Conservation (phyloP, 2,888 invertebrate species). For the Phengaris alcon region DNA sequence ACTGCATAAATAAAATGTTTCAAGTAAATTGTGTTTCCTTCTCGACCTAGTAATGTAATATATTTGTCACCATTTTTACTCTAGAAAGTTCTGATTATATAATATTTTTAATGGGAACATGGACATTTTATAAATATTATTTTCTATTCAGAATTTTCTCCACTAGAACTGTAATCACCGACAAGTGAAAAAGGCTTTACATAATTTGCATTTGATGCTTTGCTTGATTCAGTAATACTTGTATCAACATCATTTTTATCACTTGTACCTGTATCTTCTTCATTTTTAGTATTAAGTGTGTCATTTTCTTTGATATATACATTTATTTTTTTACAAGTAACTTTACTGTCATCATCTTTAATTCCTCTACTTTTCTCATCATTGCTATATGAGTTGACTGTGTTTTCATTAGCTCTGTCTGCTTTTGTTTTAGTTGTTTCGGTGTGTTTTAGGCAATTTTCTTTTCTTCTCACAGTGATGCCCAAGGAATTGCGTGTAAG, state of each 20-base stretch:
- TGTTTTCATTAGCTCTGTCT: constrained; percentile 25
- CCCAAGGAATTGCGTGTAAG: constrained; percentile 64
- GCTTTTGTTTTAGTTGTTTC: constrained; percentile 30
- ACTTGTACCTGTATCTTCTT: not conserved
- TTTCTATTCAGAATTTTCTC: constrained; percentile 52
- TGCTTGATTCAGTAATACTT: not conserved
- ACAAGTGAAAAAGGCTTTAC: constrained; percentile 49
- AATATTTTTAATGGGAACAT: no score
- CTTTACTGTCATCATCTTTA: constrained; percentile 29
- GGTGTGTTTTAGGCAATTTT: constrained; percentile 33
- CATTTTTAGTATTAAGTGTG: not conserved
- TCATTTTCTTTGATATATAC: not conserved
- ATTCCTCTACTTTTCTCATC: not conserved
- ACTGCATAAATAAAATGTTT: constrained; percentile 40
- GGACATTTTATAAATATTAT: not conserved
- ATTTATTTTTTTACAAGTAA: constrained; percentile 24
- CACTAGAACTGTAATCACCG: constrained; percentile 67
- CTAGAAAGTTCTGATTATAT: no score
- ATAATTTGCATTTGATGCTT: not conserved
- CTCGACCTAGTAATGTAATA: no score
- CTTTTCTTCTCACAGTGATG: constrained; percentile 58
- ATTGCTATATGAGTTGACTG: constrained; percentile 28
- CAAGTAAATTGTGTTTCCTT: constrained; percentile 22
- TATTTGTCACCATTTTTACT: not conserved
- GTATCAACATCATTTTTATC: constrained; percentile 12